Evolutionary conservation across 1,140 invertebrate species (phyloP).

Genomic region (Drosophila rufa): DNA sequence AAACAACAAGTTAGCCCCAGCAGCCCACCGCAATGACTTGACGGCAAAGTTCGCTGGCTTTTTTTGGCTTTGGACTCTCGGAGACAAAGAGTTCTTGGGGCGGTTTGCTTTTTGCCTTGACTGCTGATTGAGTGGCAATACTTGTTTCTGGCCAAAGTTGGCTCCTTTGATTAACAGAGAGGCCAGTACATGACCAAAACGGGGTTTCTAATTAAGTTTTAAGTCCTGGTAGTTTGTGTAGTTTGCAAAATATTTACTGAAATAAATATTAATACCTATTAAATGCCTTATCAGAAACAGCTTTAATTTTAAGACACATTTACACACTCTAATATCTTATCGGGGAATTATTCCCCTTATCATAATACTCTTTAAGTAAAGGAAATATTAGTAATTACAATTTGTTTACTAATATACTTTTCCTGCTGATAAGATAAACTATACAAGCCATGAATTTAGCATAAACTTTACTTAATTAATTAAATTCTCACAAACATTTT

Average conservation of each 20-base stretch:
- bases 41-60: constrained; percentile 75
- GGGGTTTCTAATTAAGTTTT: neutral
- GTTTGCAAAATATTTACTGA: neutral
- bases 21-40: constrained; percentile 69
- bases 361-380: neutral
- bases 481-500: neutral
- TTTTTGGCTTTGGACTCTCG: constrained; percentile 52
- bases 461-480: neutral
- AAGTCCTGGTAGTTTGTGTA: neutral
- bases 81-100: constrained; percentile 68
- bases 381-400: neutral
- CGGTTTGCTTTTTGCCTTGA: constrained; percentile 38
- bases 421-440: neutral
- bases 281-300: too few species aligned
- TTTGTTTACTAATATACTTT: neutral
- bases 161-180: constrained; percentile 2
- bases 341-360: neutral
- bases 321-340: neutral
- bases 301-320: neutral
- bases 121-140: constrained; percentile 71
- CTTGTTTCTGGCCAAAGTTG: constrained; percentile 36
- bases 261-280: too few species aligned
- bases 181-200: neutral
- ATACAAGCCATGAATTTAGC: neutral
- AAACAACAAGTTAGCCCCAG: constrained; percentile 8